These are phyloP conservation scores for Phacellophora camtschatica DNA, from an alignment of 30 jellyfish, hydroid and myxozoan genomes.

Conservation along the genomic window DNA sequence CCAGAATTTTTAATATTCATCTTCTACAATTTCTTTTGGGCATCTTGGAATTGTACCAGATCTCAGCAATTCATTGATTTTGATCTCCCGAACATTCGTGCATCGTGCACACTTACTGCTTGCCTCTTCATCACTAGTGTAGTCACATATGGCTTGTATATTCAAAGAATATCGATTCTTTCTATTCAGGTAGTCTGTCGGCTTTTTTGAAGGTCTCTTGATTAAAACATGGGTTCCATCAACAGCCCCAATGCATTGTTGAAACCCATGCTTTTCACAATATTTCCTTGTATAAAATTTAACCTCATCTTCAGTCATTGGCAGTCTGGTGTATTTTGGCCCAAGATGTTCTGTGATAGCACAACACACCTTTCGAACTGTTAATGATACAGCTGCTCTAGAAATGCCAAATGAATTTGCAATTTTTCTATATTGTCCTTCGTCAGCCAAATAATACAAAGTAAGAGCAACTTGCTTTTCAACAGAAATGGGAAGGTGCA, in stretches of 20 bases:
- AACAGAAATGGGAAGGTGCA: slow-evolving; percentile 9
- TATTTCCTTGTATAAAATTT: not conserved
- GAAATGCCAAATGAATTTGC: slow-evolving; percentile 73
- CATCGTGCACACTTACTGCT: slow-evolving; percentile 68
- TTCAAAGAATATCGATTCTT: slow-evolving; percentile 35
- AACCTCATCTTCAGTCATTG: slow-evolving; percentile 24
- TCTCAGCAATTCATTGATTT: slow-evolving; percentile 8
- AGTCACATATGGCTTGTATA: slow-evolving; percentile 60
- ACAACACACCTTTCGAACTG: slow-evolving; percentile 10
- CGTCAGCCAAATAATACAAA: slow-evolving; percentile 58
- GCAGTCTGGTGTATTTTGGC: slow-evolving; percentile 38
- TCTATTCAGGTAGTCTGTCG: slow-evolving; percentile 36
- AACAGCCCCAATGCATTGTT: slow-evolving; percentile 73
- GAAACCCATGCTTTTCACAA: slow-evolving; percentile 48
- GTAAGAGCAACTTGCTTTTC: slow-evolving; percentile 46
- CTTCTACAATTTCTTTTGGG: slow-evolving; percentile 29
- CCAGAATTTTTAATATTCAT: no score
- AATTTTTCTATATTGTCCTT: slow-evolving; percentile 43
- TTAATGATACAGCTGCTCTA: slow-evolving; percentile 53
- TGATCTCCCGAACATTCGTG: slow-evolving; percentile 35
- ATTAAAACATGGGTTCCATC: slow-evolving; percentile 49
- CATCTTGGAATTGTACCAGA: slow-evolving; percentile 38
- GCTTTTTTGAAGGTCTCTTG: slow-evolving; percentile 24
- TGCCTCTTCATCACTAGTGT: slow-evolving; percentile 52
- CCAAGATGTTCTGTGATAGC: slow-evolving; percentile 26